These are phyloP conservation scores for Chaetura pelagica DNA, from an alignment of 2,113 vertebrate species.

Conservation along the genomic window DNA sequence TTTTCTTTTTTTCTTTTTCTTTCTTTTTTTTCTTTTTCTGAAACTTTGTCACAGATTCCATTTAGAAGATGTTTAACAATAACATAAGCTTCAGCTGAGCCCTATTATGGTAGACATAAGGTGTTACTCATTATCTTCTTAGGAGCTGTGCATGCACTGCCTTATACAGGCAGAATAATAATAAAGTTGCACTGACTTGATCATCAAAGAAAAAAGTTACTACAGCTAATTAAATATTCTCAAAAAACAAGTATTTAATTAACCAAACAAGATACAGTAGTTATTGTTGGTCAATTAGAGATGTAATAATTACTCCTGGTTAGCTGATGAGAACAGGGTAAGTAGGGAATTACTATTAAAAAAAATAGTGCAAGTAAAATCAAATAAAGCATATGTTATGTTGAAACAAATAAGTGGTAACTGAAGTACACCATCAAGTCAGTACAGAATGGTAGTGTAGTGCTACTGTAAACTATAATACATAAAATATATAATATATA, in stretches of 20 bases:
- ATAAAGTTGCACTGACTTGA: neutral
- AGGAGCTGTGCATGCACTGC: slow-evolving; percentile 12
- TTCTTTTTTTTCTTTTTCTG: neutral
- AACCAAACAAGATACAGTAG: slow-evolving; percentile 16
- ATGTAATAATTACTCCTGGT: slow-evolving; percentile 34
- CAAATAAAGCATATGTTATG: neutral
- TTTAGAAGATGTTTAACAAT: slow-evolving; percentile 48
- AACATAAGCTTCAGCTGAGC: slow-evolving; percentile 50
- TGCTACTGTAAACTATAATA: neutral
- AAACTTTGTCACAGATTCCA: slow-evolving; percentile 45
- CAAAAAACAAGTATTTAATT: slow-evolving; percentile 54
- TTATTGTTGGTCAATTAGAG: slow-evolving; percentile 54
- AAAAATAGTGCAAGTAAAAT: neutral
- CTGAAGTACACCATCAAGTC: neutral
- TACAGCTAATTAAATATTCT: slow-evolving; percentile 37
- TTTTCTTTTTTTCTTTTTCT: neutral
- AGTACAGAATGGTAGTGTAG: neutral
- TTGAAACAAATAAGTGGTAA: neutral
- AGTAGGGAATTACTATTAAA: slow-evolving; percentile 45
- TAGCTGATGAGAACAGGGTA: slow-evolving; percentile 7
- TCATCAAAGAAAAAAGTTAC: neutral
- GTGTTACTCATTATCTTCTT: slow-evolving; percentile 63
- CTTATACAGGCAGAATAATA: slow-evolving; percentile 21
- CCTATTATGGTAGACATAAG: slow-evolving; percentile 43
- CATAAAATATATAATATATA: neutral